phyloP scores from a whole-genome alignment of 2,888 invertebrate species.

The Antheraea yamamai region DNA sequence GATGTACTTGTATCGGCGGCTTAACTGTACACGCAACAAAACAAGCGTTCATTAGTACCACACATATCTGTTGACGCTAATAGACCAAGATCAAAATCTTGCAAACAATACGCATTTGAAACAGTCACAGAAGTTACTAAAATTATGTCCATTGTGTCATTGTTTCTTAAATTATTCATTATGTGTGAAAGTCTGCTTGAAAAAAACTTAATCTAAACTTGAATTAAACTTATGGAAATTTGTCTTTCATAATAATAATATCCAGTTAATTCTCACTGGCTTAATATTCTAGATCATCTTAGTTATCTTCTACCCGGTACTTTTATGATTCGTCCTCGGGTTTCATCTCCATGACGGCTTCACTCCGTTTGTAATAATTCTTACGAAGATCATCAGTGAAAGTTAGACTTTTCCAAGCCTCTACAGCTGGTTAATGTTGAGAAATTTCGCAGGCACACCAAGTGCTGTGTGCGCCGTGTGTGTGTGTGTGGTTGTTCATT shows the following conservation, averaged over 20 bases:
- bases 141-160: background rate
- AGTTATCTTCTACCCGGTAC: background rate
- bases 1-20: background rate
- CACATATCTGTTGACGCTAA: background rate
- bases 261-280: background rate
- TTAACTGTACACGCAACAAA: background rate
- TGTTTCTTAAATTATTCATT: background rate
- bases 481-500: constrained; percentile 74
- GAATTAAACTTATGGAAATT: background rate
- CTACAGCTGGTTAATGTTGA: constrained; percentile 38
- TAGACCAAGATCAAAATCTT: background rate
- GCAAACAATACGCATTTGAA: background rate
- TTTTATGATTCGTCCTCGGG: background rate
- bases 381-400: background rate
- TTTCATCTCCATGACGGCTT: background rate
- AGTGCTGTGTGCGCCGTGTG: constrained; percentile 67
- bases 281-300: background rate
- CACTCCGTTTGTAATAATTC: background rate
- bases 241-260: background rate
- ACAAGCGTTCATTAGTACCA: background rate
- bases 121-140: background rate
- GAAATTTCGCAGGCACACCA: constrained; percentile 67
- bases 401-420: constrained; percentile 30
- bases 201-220: background rate
- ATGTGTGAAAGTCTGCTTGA: background rate